Base-by-base conservation (phyloP, 2,888 invertebrate species). In the Azorinus chamasolen region DNA sequence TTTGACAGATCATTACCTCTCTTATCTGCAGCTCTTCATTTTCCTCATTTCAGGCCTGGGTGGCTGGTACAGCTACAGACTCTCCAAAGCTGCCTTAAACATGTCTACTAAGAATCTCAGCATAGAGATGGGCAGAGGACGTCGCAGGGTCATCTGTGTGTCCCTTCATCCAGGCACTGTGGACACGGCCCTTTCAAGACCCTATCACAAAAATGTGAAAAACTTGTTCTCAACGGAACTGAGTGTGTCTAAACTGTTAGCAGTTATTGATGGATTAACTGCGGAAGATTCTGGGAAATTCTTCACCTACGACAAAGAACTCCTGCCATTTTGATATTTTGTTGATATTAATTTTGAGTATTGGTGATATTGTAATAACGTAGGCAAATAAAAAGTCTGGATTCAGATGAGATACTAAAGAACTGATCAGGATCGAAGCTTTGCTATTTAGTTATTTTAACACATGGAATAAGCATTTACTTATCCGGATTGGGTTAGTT, bases 21-120 rank as follows among this genome's bases (percentile, higher is more conserved):
- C n/a, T n/a, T n/a, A n/a, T n/a, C n/a, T n/a, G n/a, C n/a, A n/a
- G n/a, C n/a, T n/a, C n/a, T n/a, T n/a, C n/a, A n/a, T n/a, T n/a
- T n/a, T n/a, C n/a, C n/a, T n/a, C n/a, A n/a, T n/a, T 59, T 32
- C 82, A 90, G 89, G 75, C 37, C 78, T 89, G 8, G 90, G 89
- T n/a, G 90, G 90, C 27, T 90, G 89, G 89, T 89, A 90, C 75
- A 86, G 87, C 54, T 89, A 90, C 66, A 68, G 89, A 48, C 71
- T 90, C 80, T 88, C 89, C 4, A 90, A 90, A 61, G 83, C 88
- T 43, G 89, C 89, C 18, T 83, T 90, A 14, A 90, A 90, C 70
- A 90, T 90, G 89, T 83, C 85, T 0, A 90, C 87, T 18, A 89
- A 87, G 71, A 90, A 87, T 62, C 79, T 89, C 51, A 88, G 88